A percentile compares a stretch with the other conserved stretches of the same genome.
phyloP scores from a whole-genome alignment of 2,113 vertebrate genomes.

The Apteryx owenii region DNA sequence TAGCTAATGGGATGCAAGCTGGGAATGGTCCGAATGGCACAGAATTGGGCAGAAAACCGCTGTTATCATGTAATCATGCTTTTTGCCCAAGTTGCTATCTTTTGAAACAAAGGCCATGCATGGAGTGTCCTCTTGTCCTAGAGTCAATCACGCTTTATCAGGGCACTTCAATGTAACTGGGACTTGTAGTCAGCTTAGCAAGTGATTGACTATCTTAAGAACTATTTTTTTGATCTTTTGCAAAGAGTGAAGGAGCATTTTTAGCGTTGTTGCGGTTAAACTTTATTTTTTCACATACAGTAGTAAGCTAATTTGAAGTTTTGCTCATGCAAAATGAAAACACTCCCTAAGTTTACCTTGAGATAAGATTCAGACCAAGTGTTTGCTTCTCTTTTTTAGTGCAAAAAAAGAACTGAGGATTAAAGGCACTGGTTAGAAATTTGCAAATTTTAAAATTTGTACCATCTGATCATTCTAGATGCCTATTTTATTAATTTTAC shows the following conservation, averaged over 20 bases:
- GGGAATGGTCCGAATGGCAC: not conserved
- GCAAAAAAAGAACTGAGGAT: not conserved
- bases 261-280: not conserved
- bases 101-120: not conserved
- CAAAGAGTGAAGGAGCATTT: not conserved
- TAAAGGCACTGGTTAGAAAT: not conserved
- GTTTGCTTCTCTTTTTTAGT: not conserved
- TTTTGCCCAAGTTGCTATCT: fast-evolving
- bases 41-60: not conserved
- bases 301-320: not conserved
- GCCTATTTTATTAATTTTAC: not conserved
- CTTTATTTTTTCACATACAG: not conserved
- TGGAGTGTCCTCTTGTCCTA: not conserved
- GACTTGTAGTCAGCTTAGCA: not conserved
- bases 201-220: not conserved
- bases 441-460: not conserved
- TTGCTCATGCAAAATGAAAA: not conserved
- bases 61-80: not conserved
- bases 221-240: not conserved
- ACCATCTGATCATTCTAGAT: not conserved
- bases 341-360: not conserved
- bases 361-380: not conserved
- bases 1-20: not conserved
- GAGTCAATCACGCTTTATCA: not conserved
- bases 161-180: not conserved